These are phyloP conservation scores for Aspidoscelis tigris DNA, from an alignment of 2,113 vertebrate genomes.

Conservation along the genomic window DNA sequence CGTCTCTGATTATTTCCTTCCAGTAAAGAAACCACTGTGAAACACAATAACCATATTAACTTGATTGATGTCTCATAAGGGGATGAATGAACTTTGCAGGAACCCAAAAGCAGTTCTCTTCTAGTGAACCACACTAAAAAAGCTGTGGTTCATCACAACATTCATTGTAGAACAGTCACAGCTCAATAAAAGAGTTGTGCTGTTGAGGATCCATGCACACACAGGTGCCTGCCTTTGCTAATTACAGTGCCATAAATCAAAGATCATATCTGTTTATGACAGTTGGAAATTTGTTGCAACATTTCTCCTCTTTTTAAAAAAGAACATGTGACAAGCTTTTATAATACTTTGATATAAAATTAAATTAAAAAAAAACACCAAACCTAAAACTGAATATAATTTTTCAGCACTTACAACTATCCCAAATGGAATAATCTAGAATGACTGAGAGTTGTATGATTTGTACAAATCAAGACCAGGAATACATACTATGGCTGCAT, in stretches of 20 bases:
- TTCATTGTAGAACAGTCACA: not conserved
- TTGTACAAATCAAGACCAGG: too few species aligned
- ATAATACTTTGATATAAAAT: not conserved
- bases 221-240: slow-evolving; percentile 19
- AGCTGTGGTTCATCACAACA: not conserved
- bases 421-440: not conserved
- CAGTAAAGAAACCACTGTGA: not conserved
- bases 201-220: not conserved
- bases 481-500: too few species aligned
- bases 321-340: not conserved
- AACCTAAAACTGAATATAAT: too few species aligned
- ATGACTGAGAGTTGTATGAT: not conserved
- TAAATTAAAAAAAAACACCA: not conserved
- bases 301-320: not conserved
- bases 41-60: slow-evolving; percentile 14
- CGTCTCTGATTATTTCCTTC: slow-evolving; percentile 18
- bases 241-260: slow-evolving; percentile 7
- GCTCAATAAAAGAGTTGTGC: slow-evolving; percentile 7
- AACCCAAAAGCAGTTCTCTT: not conserved
- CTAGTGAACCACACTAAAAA: too few species aligned
- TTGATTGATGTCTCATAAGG: slow-evolving; percentile 14
- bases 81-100: slow-evolving; percentile 5
- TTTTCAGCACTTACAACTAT: not conserved
- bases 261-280: not conserved
- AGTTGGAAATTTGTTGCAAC: not conserved